Conservation (phyloP, 2,113 vertebrate species). For the Andinoacara biseriatus region DNA sequence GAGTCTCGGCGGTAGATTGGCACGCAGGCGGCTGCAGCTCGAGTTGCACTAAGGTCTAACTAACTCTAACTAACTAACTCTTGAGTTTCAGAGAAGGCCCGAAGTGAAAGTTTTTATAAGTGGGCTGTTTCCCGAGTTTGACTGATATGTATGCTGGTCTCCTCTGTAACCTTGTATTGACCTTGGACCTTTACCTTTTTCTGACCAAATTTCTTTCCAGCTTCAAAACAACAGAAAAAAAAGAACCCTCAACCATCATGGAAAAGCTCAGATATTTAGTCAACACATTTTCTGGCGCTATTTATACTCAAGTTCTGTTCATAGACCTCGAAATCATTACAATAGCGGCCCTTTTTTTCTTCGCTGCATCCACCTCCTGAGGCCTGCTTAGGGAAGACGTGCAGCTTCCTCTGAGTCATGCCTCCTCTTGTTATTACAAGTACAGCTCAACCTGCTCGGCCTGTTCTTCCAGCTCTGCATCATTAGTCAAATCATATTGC, state of each 20-base stretch:
- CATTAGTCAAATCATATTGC: conserved; percentile 54
- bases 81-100: neutral
- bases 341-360: neutral
- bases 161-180: neutral
- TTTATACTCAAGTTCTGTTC: neutral
- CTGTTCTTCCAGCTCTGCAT: conserved; percentile 54
- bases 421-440: conserved; percentile 59
- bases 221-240: neutral
- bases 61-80: no score
- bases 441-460: conserved; percentile 54
- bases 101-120: neutral
- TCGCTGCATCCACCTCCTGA: neutral
- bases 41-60: no score
- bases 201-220: neutral
- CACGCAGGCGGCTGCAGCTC: neutral
- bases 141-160: neutral
- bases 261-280: neutral
- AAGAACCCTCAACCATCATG: neutral
- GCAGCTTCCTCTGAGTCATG: conserved; percentile 46
- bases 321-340: neutral
- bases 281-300: neutral
- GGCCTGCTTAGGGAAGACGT: neutral
- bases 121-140: conserved; percentile 24
- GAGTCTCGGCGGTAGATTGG: neutral
- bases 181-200: conserved; percentile 3